These are phyloP conservation scores for Scortum barcoo DNA, from an alignment of 2,113 vertebrate species.

Conservation along the genomic window DNA sequence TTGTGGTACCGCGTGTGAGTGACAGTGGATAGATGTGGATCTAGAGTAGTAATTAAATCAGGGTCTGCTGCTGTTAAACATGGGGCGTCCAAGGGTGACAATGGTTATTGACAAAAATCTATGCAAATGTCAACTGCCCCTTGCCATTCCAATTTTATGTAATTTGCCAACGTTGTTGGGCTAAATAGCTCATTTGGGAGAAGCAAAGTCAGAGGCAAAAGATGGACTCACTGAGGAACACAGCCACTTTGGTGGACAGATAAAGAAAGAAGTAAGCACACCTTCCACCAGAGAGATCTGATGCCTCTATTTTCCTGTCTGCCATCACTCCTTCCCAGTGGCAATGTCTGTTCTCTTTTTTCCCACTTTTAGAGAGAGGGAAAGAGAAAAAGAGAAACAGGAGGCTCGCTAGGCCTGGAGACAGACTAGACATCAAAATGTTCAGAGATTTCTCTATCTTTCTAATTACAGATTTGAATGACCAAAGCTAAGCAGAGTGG, in stretches of 20 bases:
- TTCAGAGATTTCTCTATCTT: constrained; percentile 17
- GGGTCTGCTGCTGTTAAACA: constrained; percentile 71
- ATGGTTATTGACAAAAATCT: constrained; percentile 70
- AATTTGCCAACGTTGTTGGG: constrained; percentile 50
- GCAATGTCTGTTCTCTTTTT: constrained; percentile 37
- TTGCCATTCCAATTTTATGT: constrained; percentile 63
- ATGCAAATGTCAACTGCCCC: constrained; percentile 73
- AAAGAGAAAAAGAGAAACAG: constrained; percentile 12
- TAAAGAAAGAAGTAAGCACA: constrained; percentile 15
- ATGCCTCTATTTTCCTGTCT: constrained; percentile 33
- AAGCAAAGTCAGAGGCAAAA: constrained; percentile 7
- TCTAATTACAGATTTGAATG: constrained; percentile 34
- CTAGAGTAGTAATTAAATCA: constrained; percentile 74
- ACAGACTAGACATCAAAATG: constrained; percentile 33
- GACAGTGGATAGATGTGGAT: constrained; percentile 69
- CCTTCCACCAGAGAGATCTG: constrained; percentile 33
- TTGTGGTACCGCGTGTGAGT: constrained; percentile 61
- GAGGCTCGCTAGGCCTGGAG: constrained; percentile 41
- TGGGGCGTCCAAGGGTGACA: constrained; percentile 58
- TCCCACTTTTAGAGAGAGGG: constrained; percentile 36
- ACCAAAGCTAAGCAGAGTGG: constrained; percentile 22
- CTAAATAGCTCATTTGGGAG: constrained; percentile 43
- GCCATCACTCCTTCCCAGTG: constrained; percentile 39
- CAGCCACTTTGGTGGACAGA: constrained; percentile 26
- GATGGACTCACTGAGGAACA: neutral